Evolutionary conservation across 2,888 invertebrate species (phyloP).

Genomic region (Laothoe populi): DNA sequence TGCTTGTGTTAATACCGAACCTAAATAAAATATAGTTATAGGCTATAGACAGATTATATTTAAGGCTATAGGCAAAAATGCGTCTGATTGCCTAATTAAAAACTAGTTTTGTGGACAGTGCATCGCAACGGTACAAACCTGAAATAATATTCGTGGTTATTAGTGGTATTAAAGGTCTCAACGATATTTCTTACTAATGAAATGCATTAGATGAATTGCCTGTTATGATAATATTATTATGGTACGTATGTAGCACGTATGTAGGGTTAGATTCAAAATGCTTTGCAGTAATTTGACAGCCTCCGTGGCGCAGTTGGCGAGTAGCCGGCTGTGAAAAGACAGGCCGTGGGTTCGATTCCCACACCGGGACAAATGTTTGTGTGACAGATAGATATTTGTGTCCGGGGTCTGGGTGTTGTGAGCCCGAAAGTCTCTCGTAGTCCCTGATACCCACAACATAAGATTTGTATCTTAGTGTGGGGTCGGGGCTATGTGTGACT

Average conservation of each 20-base stretch:
- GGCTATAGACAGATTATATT: neutral
- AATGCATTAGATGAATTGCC: neutral
- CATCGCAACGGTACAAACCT: constrained; percentile 1
- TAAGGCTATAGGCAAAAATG: neutral
- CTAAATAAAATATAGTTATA: neutral
- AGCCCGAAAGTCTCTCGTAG: too few relatives aligned
- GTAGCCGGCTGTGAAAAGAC: too few relatives aligned
- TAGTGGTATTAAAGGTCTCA: neutral
- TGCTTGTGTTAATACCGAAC: neutral
- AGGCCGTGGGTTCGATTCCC: too few relatives aligned
- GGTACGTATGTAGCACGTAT: neutral
- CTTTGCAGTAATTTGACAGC: too few relatives aligned
- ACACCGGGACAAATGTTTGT: too few relatives aligned
- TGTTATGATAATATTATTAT: neutral
- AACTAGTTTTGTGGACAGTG: neutral
- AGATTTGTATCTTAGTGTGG: too few relatives aligned
- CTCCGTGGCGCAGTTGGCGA: too few relatives aligned
- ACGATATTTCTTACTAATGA: neutral
- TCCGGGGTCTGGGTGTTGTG: too few relatives aligned
- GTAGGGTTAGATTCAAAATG: too few relatives aligned
- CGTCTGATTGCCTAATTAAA: neutral
- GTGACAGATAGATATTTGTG: too few relatives aligned
- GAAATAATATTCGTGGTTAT: constrained; percentile 7
- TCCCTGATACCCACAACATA: too few relatives aligned
- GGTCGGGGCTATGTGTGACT: too few relatives aligned